A percentile compares a stretch with the other conserved stretches of the same genome.
These are phyloP conservation scores for Sarcophaga variegata DNA, from an alignment of 2,888 invertebrate species.

Conservation along the genomic window DNA sequence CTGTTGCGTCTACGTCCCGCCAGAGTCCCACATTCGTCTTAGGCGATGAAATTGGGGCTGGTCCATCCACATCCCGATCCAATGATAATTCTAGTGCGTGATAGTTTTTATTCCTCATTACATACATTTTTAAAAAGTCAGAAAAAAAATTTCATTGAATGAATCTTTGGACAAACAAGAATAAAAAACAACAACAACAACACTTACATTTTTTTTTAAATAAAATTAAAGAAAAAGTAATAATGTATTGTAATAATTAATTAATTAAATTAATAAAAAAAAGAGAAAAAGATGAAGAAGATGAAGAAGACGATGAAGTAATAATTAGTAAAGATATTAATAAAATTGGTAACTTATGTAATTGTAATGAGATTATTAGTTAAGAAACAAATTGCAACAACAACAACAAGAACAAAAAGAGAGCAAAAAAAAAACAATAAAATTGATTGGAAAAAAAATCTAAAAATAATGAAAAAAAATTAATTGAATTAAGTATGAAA, in stretches of 20 bases:
- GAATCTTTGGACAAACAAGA: conserved; percentile 64
- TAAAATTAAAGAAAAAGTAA: conserved; percentile 56
- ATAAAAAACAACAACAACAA: conserved; percentile 52
- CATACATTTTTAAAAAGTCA: conserved; percentile 69
- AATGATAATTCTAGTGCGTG: conserved; percentile 83
- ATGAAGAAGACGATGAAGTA: background rate
- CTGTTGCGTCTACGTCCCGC: conserved; percentile 83
- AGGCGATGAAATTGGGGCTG: conserved; percentile 81
- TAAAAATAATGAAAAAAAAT: conserved; percentile 15
- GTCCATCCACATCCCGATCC: conserved; percentile 82
- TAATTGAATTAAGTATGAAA: conserved; percentile 65
- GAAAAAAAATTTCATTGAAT: conserved; percentile 70
- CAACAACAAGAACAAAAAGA: conserved; percentile 62
- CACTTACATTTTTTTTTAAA: conserved; percentile 62
- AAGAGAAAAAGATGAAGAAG: background rate
- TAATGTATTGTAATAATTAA: background rate
- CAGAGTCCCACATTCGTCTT: conserved; percentile 82
- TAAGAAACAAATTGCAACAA: conserved; percentile 59
- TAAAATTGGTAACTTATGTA: conserved; percentile 55
- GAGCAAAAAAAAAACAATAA: conserved; percentile 65
- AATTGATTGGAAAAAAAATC: conserved; percentile 57
- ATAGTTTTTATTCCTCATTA: conserved; percentile 82
- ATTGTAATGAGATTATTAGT: conserved; percentile 68
- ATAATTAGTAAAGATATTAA: conserved; percentile 51
- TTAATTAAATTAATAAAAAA: background rate